These are phyloP conservation scores for Melanotaenia trifasciata DNA, from an alignment of 2,797 vertebrate genomes.

Conservation along the genomic window DNA sequence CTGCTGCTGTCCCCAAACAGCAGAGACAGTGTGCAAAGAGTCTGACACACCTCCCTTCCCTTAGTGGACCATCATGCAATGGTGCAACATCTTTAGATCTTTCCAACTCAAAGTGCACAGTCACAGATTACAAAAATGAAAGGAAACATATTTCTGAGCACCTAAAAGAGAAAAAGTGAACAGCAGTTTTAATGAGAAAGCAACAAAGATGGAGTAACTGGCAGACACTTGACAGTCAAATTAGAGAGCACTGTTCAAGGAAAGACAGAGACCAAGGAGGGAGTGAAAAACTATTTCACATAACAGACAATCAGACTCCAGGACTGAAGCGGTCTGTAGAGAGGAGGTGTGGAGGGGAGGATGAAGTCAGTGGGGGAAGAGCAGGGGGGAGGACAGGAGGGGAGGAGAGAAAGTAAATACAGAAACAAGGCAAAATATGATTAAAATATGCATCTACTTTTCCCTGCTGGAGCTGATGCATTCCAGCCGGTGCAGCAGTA, in stretches of 20 bases:
- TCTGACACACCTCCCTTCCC: background rate
- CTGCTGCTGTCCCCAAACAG: slow-evolving; percentile 33
- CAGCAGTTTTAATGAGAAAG: slow-evolving; percentile 55
- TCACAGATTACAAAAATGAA: slow-evolving; percentile 39
- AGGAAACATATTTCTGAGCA: slow-evolving; percentile 29
- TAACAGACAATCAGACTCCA: slow-evolving; percentile 73
- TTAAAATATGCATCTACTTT: slow-evolving; percentile 58
- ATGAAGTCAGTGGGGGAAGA: slow-evolving; percentile 58
- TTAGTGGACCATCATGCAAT: slow-evolving; percentile 19
- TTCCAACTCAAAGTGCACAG: background rate
- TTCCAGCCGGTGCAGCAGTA: slow-evolving; percentile 71
- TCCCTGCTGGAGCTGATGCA: slow-evolving; percentile 60
- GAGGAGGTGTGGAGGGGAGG: slow-evolving; percentile 32
- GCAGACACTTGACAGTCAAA: slow-evolving; percentile 52
- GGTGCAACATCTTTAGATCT: slow-evolving; percentile 28
- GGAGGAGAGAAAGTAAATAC: slow-evolving; percentile 61
- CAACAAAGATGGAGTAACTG: slow-evolving; percentile 33
- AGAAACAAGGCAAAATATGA: slow-evolving; percentile 63
- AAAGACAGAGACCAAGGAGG: slow-evolving; percentile 46
- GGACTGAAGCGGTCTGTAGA: slow-evolving; percentile 20
- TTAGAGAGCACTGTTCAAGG: slow-evolving; percentile 64
- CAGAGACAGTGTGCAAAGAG: slow-evolving; percentile 47
- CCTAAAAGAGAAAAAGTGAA: slow-evolving; percentile 40
- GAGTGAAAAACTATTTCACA: slow-evolving; percentile 68
- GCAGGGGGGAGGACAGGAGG: slow-evolving; percentile 55